Evolutionary conservation across 2,888 invertebrate species (phyloP), one percentile per base, ranked within the genome.

Genomic region (Cancer borealis): DNA sequence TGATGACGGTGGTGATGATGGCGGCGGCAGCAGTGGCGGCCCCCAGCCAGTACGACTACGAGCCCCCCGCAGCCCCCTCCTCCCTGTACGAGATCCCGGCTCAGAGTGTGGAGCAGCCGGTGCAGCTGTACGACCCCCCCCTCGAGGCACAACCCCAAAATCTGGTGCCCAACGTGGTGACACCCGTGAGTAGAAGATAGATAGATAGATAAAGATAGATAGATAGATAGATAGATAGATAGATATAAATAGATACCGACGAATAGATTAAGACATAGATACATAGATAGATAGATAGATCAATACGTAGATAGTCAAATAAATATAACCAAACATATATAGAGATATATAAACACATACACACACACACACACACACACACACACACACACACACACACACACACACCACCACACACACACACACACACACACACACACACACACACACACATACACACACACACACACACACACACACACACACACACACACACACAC

Each of bases 1-100:
- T 30, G 49, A 30, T 30, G 79, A 30, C 79, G 10, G 30, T 92
- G 49, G 45, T 88, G 91, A 54, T 30, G 21, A 17, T 84, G 39
- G 26, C 90, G 84, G 54, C 91, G 47, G 93, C 91, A 21, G 39
- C 87, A 66, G 84, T 46, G 1, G 10, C 26, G 1, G 90, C 46
- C 60, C 90, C 92, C 60, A 92, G 90, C 60, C 94, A 92, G 39
- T 94, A 94, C 87, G 60, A 21, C 39, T 94, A 94, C 92, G 92
- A 92, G 30, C 46, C 88, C 39, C 94, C 95, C 0, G 47, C 92
- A 0, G 47, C 93, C 4, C 95, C 95, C 26, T 88, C 94, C 92
- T 92, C 84, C 54, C 92, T 95, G 8, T 95, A 95, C 92, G 93
- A 95, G 88, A 93, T 89, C 60, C 93, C 93, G 1, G 91, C 54